A percentile compares a stretch with the other conserved stretches of the same genome.
Evolutionary conservation across 1,140 invertebrate genomes (phyloP).

Genomic region (Campoletis sonorensis): DNA sequence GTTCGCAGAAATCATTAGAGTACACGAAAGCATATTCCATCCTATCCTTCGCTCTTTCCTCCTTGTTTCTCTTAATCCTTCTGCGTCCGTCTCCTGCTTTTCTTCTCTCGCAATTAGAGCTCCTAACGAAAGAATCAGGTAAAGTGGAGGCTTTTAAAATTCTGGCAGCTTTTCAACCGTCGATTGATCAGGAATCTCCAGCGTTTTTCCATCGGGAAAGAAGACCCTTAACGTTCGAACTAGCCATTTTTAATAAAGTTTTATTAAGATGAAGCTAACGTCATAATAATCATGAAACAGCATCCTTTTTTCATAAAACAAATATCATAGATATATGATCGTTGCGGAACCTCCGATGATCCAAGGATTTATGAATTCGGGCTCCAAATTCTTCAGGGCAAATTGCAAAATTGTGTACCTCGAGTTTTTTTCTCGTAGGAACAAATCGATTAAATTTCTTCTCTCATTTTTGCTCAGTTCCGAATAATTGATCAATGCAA

Average conservation of each 20-base stretch:
- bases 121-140: background rate
- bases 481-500: no score
- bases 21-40: background rate
- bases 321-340: no score
- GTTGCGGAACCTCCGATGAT: no score
- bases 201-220: background rate
- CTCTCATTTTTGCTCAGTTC: no score
- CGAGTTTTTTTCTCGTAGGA: no score
- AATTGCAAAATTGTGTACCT: no score
- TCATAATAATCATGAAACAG: no score
- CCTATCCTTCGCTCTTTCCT: background rate
- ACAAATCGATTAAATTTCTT: no score
- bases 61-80: background rate
- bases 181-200: background rate
- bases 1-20: conserved; percentile 35
- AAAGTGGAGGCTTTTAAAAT: background rate
- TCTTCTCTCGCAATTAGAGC: background rate
- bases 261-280: no score
- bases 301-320: no score
- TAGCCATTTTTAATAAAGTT: background rate
- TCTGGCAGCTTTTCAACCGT: background rate
- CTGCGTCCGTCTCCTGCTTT: background rate
- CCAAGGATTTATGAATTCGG: no score
- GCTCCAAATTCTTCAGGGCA: no score
- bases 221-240: background rate